Base-by-base conservation (phyloP, 2,113 vertebrate species). In the Daboia siamensis region DNA sequence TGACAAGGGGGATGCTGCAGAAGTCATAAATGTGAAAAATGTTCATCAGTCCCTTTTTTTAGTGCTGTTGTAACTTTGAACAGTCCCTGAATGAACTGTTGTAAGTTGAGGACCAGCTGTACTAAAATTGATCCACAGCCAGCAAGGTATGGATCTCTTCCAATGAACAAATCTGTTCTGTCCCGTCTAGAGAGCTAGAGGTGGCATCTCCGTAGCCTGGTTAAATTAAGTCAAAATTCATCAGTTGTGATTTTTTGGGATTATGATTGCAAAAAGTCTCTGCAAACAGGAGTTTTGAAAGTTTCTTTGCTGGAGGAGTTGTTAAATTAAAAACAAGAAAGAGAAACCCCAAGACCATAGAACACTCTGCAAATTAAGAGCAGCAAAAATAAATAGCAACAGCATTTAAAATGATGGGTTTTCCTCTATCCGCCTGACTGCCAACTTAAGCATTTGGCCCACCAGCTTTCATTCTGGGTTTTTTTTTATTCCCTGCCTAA, bases 371-470 rank as follows among this genome's bases (percentile, higher is more conserved):
- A 87, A 44, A 87, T 55, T n/a, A 88, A 88, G 59, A 88, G n/a
- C 6, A 11, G 23, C n/a, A 17, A 17, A n/a, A 87, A 92, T 87
- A 92, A 92, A 87, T 54, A 92, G 59, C 86, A 69, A 23, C n/a
- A 29, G n/a, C 52, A 3, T 24, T 64, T 54, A 55, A n/a, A n/a
- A 69, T 12, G 39, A 88, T 64, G 91, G 91, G 7, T 55, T 92
- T 52, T 54, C 48, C 86, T 69, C 48, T 59, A 39, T 26, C 48
- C 39, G 1, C 17, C 26, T 88, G 46, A 24, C 46, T 69, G 86
- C 91, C 91, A 92, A 64, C 52, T 69, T 29, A 74, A 88, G 91
- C 57, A 69, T 87, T 88, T 87, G 57, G 86, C 86, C 48, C n/a
- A 92, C 48, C 48, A 2, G n/a, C 26, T 92, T 54, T 7, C 48